phyloP scores from a whole-genome alignment of 2,888 invertebrate genomes.

The Patella ulyssiponensis region DNA sequence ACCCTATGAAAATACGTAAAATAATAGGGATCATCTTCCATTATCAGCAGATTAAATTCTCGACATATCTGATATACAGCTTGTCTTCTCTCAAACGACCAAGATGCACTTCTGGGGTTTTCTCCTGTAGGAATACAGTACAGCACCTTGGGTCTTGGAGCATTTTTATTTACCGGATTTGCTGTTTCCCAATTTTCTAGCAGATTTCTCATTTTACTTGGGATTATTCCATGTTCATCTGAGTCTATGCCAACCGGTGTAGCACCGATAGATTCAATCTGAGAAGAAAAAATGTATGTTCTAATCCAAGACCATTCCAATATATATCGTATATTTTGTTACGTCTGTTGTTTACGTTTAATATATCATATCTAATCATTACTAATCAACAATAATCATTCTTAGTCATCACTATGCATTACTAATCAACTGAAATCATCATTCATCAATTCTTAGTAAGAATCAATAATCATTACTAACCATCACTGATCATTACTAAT shows the following conservation, averaged over 20 bases:
- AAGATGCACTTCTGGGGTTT: not conserved
- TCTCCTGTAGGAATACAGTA: constrained; percentile 1
- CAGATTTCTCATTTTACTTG: not conserved
- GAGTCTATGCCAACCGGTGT: not conserved
- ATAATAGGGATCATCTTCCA: not conserved
- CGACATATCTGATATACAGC: not conserved
- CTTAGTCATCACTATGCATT: too few species aligned
- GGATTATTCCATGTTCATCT: not conserved
- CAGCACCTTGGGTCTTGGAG: not conserved
- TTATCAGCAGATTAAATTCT: not conserved
- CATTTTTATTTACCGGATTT: not conserved
- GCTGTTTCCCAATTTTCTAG: not conserved
- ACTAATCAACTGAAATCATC: too few species aligned
- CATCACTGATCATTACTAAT: too few species aligned
- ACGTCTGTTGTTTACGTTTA: too few species aligned
- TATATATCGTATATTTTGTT: too few species aligned
- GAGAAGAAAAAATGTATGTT: not conserved
- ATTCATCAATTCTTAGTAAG: too few species aligned
- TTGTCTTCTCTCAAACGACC: not conserved
- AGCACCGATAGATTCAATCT: not conserved
- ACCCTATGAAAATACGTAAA: not conserved
- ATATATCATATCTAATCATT: too few species aligned
- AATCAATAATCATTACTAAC: too few species aligned
- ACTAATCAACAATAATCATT: too few species aligned
- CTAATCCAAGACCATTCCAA: too few species aligned